Evolutionary conservation across 2,797 vertebrate species (phyloP).

Genomic region (Sebastes vulpes): DNA sequence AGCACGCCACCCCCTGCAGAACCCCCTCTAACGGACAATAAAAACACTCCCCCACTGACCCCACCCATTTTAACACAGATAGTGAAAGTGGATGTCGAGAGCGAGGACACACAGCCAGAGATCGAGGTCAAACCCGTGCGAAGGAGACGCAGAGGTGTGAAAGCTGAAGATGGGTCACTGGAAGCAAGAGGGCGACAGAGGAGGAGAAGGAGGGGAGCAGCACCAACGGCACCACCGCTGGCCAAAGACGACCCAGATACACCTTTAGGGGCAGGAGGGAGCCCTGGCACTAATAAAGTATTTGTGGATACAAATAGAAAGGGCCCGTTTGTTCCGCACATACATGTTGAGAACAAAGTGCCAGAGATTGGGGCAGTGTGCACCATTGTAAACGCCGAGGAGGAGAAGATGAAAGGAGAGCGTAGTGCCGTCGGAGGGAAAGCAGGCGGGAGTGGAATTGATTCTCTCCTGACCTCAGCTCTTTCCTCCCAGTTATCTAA

Average conservation of each 20-base stretch:
- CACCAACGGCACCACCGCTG: conserved; percentile 67
- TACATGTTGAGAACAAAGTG: conserved; percentile 96
- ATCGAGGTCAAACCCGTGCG: conserved; percentile 75
- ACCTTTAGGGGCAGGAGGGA: conserved; percentile 47
- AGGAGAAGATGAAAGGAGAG: conserved; percentile 93
- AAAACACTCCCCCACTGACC: conserved; percentile 51
- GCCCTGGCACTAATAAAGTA: conserved; percentile 65
- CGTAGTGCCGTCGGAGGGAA: conserved; percentile 82
- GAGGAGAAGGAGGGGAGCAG: conserved; percentile 83
- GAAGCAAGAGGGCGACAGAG: conserved; percentile 72
- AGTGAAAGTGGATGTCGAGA: conserved; percentile 81
- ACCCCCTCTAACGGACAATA: conserved; percentile 50
- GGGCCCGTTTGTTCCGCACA: conserved; percentile 94
- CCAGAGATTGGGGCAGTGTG: conserved; percentile 95
- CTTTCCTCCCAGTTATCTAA: conserved; percentile 78
- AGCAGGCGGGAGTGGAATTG: conserved; percentile 66
- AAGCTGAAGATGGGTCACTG: conserved; percentile 69
- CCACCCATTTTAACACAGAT: conserved; percentile 76
- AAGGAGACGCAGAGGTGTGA: conserved; percentile 79
- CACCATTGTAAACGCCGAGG: conserved; percentile 96
- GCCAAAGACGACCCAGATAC: conserved; percentile 87
- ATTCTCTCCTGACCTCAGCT: conserved; percentile 74
- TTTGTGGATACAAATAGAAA: conserved; percentile 89
- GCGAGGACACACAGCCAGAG: conserved; percentile 82
- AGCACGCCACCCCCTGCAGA: conserved; percentile 38